Evolutionary conservation across 2,113 vertebrate genomes (phyloP), one percentile per base, ranked within the genome.

Genomic region (Miniopterus natalensis): DNA sequence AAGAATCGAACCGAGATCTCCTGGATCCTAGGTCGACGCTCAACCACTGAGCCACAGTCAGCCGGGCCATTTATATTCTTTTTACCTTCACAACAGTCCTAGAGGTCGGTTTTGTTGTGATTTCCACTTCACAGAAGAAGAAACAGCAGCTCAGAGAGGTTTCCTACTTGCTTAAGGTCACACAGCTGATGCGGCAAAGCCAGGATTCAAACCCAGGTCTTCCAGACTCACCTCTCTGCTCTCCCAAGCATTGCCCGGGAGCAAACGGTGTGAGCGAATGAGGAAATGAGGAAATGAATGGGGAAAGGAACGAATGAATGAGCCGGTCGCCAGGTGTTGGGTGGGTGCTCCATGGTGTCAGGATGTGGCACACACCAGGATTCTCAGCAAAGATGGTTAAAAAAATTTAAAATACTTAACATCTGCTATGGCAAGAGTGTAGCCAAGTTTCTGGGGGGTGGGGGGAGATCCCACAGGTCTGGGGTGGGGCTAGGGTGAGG

Each of bases 111-210:
- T 42, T 71, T 57, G 0, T 63, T 45, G 9, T 20, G 57, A 31
- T 57, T 73, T 92, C 42, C 23, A 27, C 31, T 92, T 83, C 65
- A 63, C n/a, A 29, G 57, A 36, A n/a, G 47, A 81, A 55, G 73
- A 84, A 79, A 79, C 78, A 47, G 57, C 2, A 36, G 75, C 68
- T 80, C 75, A 90, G 88, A 92, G 77, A 88, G 77, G 29, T 84
- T 90, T 25, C 71, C n/a, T 79, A 18, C 71, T 92, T 68, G 57
- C 45, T 55, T 79, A 73, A 92, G 27, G 65, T 42, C 40, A 74
- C 86, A 79, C 17, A 85, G 73, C 63, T 1, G 8, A 63, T 20
- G 9, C 3, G 31, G 53, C 53, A 59, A 68, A 57, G 68, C 17
- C 1, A 0, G 53, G 27, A 59, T 55, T 87, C 63, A 74, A 71